A percentile compares a stretch with the other conserved stretches of the same genome.
phyloP scores from a whole-genome alignment of 2,888 invertebrate genomes.

The Lasius fuliginosus region DNA sequence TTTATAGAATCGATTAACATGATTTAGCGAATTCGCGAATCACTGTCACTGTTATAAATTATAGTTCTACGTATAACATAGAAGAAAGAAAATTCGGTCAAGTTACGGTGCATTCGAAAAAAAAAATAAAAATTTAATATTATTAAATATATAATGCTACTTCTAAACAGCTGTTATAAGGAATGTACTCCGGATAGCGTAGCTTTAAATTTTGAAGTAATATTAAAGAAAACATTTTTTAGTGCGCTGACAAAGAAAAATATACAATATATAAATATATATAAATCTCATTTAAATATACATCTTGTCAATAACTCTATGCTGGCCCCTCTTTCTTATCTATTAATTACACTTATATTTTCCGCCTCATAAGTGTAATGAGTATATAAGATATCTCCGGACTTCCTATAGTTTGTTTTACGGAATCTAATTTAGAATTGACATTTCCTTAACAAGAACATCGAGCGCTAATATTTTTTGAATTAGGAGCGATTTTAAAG shows the following conservation, averaged over 20 bases:
- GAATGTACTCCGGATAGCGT: background rate
- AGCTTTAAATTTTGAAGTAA: background rate
- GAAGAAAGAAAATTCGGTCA: constrained; percentile 3
- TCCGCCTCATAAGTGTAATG: background rate
- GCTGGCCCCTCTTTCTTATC: background rate
- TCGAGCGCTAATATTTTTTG: background rate
- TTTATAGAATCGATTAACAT: background rate
- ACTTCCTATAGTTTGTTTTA: background rate
- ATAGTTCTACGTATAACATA: background rate
- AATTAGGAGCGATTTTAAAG: background rate
- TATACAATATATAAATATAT: background rate
- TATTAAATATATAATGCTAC: background rate
- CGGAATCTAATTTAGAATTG: background rate
- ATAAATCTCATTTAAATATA: background rate
- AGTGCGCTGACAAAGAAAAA: background rate
- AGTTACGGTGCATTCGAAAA: background rate
- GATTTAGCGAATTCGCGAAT: background rate
- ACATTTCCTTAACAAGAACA: background rate
- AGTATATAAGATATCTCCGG: background rate
- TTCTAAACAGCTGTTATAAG: background rate
- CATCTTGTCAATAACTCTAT: background rate
- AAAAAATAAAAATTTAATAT: background rate
- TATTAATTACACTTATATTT: background rate
- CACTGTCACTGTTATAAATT: background rate
- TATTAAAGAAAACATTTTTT: background rate